Base-by-base conservation (phyloP, 2,113 vertebrate species). In the Ptilorrhoa leucosticta region DNA sequence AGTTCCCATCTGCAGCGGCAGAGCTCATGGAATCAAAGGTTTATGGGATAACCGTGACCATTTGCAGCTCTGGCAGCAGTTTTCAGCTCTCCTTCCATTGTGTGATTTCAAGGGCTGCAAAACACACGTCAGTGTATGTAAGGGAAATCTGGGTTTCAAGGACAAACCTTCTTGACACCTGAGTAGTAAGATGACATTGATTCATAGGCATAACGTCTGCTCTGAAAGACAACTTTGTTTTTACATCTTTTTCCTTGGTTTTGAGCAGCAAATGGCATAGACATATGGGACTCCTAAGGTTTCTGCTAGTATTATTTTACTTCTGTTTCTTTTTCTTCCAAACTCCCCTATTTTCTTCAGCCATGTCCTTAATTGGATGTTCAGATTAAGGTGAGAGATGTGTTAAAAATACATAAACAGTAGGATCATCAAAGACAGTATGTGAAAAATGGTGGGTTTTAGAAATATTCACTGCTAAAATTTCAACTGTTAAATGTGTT, bases 131-230 rank as follows among this genome's bases (percentile, higher is more conserved):
- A 44, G 30, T n/a, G 28, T 57, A 90, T 56, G 58, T 9, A 88
- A 70, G 50, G 68, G 48, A 94, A 95, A 97, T 91, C 8, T 21
- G 57, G 45, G 70, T 69, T 96, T 95, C 83, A 95, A 96, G 91
- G 92, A 82, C 83, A 93, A 79, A 63, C 28, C 71, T 89, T 89
- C 66, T 57, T 0, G 1, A 92, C 69, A 96, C 64, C 78, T 40
- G 30, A 85, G n/a, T 7, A 87, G 79, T 64, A 84, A 87, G 33
- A 96, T 73, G 60, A 95, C 77, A 87, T 70, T 93, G 84, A 77
- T n/a, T 96, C 93, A 90, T 5, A 93, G 63, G 70, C 83, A 93
- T 65, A 65, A 87, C 87, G 72, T 56, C 60, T 94, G 64, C 26
- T 12, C 7, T 40, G 47, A 83, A 66, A 83, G 45, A 77, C 30